phyloP scores from a whole-genome alignment of 1,140 invertebrate genomes.

The Panulirus ornatus region DNA sequence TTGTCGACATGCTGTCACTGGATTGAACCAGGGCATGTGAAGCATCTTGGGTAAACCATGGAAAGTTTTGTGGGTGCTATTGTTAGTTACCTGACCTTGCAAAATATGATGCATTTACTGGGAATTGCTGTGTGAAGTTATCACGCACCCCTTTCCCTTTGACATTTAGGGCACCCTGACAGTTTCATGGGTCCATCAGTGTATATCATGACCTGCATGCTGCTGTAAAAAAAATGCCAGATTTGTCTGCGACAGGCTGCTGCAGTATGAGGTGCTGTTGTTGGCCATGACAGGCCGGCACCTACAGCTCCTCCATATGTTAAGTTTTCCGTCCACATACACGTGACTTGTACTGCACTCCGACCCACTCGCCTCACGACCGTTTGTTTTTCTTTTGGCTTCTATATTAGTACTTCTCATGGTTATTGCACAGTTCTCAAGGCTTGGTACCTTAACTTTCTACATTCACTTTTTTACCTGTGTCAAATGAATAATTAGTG shows the following conservation, averaged over 20 bases:
- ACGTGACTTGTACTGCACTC: constrained; percentile 15
- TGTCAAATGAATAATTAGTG: too few species aligned
- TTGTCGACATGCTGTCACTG: too few species aligned
- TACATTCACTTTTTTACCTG: background rate
- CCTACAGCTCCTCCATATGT: background rate
- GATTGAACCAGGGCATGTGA: too few species aligned
- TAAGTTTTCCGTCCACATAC: background rate
- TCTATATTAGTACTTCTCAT: background rate
- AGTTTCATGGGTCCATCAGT: constrained; percentile 18
- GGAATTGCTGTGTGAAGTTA: too few species aligned
- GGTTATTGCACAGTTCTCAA: constrained; percentile 7
- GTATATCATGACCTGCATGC: constrained; percentile 64
- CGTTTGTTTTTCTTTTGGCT: background rate
- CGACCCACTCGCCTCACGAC: constrained; percentile 8
- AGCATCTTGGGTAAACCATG: too few species aligned
- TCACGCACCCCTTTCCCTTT: background rate
- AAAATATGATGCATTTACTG: too few species aligned
- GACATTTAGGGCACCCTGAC: constrained; percentile 36
- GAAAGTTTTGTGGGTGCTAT: too few species aligned
- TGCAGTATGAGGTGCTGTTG: constrained; percentile 1
- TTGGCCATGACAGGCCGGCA: background rate
- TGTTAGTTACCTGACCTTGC: too few species aligned
- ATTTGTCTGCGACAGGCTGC: constrained; percentile 24
- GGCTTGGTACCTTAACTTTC: background rate
- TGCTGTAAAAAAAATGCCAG: constrained; percentile 54